Base-by-base conservation (phyloP, 2,888 invertebrate species). In the Lingula anatina region DNA sequence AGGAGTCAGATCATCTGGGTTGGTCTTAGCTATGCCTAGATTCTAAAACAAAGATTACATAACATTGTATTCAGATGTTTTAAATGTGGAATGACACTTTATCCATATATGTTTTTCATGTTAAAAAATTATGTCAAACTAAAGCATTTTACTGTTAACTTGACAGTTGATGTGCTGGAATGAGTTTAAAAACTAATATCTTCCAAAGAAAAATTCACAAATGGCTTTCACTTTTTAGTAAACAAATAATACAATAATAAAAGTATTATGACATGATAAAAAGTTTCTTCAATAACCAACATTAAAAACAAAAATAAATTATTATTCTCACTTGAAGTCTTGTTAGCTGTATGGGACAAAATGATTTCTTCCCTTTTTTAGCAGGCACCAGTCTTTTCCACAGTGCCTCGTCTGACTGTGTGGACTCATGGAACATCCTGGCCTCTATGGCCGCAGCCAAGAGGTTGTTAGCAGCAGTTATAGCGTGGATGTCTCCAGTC, bases 401-500 rank as follows among this genome's bases (percentile, higher is more conserved):
- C 0, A 99, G 79, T 0, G 89, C 77, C 35, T 68, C 81, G 72
- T 96, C 92, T 40, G 84, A 81, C 77, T 97, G 97, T 0, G 96
- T 96, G 2, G 86, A 81, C 79, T 99, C 99, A 76, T 99, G 99
- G 80, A 96, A 97, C 70, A 94, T 90, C 61, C 97, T 81, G 0
- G 96, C 90, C 72, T 99, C 99, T 71, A 99, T 84, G 73, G 96
- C 96, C 0, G 99, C 97, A 0, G 97, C 93, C n/a, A 97, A 80
- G 12, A 99, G 81, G 79, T 99, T 99, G 79, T 97, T 94, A 5
- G 97, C 96, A 0, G 94, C 95, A 0, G 91, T 88, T n/a, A 99
- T 89, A 0, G 99, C 99, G 78, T 99, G 99, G 66, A 97, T 96
- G 73, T 99, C 99, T 1, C 96, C 81, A 0, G 97, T 99, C 59